A percentile compares a stretch with the other conserved stretches of the same genome.
Evolutionary conservation across 2,888 invertebrate species (phyloP).

Genomic region (Euclidia mi): DNA sequence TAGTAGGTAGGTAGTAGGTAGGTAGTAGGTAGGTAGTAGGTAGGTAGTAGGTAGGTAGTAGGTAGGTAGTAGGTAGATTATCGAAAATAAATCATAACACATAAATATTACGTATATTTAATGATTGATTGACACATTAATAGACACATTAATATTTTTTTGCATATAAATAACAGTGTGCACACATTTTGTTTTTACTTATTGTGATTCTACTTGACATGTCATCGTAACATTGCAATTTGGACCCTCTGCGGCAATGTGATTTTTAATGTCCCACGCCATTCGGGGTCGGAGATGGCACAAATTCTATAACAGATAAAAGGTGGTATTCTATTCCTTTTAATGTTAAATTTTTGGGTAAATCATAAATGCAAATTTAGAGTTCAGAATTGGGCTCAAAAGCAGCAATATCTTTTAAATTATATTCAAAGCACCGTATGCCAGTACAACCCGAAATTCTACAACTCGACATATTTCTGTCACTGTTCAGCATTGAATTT

Average conservation of each 20-base stretch:
- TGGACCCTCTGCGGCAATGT: constrained; percentile 17
- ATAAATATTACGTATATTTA: constrained; percentile 4
- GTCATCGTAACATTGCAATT: constrained; percentile 22
- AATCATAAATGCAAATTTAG: constrained; percentile 27
- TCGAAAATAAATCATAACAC: constrained; percentile 2
- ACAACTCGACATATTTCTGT: constrained; percentile 19
- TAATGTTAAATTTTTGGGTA: constrained; percentile 24
- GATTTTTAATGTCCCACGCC: constrained; percentile 22
- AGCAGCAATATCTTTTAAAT: constrained; percentile 23
- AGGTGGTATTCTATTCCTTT: constrained; percentile 20
- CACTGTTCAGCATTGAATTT: constrained; percentile 20
- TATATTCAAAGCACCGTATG: constrained; percentile 21
- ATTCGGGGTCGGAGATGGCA: constrained; percentile 17
- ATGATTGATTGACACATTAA: constrained; percentile 2
- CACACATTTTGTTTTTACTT: constrained; percentile 13
- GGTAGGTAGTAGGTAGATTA: background rate
- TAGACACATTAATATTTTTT: constrained; percentile 3
- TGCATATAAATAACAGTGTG: constrained; percentile 8
- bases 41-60: too few species aligned
- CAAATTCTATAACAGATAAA: constrained; percentile 21
- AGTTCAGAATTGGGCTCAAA: constrained; percentile 23
- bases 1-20: too few species aligned
- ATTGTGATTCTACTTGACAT: constrained; percentile 15
- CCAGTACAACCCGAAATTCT: constrained; percentile 15
- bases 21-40: too few species aligned